These are phyloP conservation scores for Vanessa cardui DNA, from an alignment of 2,888 invertebrate genomes.

Conservation along the genomic window DNA sequence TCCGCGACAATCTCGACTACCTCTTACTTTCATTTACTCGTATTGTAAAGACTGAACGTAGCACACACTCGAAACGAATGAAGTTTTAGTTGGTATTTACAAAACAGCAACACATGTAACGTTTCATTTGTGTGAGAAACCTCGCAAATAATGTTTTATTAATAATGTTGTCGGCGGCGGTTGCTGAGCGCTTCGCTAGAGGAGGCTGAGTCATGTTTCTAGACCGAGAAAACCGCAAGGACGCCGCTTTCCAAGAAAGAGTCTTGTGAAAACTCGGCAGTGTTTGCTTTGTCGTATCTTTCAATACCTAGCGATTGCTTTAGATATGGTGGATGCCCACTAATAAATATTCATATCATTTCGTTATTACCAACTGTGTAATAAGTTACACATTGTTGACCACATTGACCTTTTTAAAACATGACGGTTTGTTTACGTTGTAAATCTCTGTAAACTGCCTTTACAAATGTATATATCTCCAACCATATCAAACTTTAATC, in stretches of 20 bases:
- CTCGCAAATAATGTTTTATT: constrained; percentile 29
- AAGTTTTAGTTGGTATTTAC: constrained; percentile 9
- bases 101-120: constrained; percentile 24
- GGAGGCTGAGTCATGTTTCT: constrained; percentile 67
- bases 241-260: constrained; percentile 65
- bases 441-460: no score
- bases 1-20: constrained; percentile 36
- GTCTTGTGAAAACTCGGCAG: constrained; percentile 49
- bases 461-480: no score
- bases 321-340: no score
- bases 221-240: constrained; percentile 69
- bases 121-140: constrained; percentile 32
- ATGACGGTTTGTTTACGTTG: no score
- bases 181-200: constrained; percentile 62
- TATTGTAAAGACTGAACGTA: constrained; percentile 1
- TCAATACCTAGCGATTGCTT: neutral
- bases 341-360: no score
- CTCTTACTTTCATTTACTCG: constrained; percentile 13
- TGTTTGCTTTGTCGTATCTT: constrained; percentile 39
- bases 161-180: constrained; percentile 48
- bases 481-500: no score
- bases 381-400: no score
- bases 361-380: no score
- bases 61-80: neutral
- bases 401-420: no score